Base-by-base conservation (phyloP, 1,140 invertebrate genomes). In the Heterodera schachtii region DNA sequence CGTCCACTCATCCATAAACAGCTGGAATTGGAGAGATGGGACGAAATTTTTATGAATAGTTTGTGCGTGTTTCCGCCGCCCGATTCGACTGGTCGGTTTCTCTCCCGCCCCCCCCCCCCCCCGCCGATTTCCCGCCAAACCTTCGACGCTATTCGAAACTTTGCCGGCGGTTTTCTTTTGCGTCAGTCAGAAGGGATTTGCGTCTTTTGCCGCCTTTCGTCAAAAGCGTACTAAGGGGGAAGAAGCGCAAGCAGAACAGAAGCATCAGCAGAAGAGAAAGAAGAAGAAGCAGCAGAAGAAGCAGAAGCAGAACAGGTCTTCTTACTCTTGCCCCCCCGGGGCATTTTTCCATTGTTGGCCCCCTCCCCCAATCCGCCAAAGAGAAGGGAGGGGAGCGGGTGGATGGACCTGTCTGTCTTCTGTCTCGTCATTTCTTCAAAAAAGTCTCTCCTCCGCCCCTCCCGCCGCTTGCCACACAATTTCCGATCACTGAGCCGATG, bases 131-230 rank as follows among this genome's bases (percentile, higher is more conserved):
- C 57, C 57, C 57, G 57, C 71, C 71, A 57, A 76, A 57, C 75
- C 47, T 70, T 49, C 75, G 75, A 16, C 43, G 43, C 52, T 41
- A 76, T 76, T 60, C 57, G 19, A 60, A 60, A 13, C 11, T 69
- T 13, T 69, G 74, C 31, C 74, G 44, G 7, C 44, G 74, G 8
- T 46, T 76, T 69, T 76, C 31, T 31, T 31, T 31, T 31, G 31
- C 31, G 31, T 31, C 31, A 31, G 31, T 31, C 31, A 31, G 11
- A 47, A 19, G 71, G 71, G 71, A 52, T 60, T 60, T 60, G 13
- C 57, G 13, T 19, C 57, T 16, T 16, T 16, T 60, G 57, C 57
- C 16, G 11, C 19, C 19, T 5, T 16, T 46, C 47, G 19, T 71
- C 71, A 46, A 46, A 16, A 19, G 47, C 71, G 71, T 46, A 16